phyloP scores from a whole-genome alignment of 1,140 invertebrate species.

The Periplaneta americana region DNA sequence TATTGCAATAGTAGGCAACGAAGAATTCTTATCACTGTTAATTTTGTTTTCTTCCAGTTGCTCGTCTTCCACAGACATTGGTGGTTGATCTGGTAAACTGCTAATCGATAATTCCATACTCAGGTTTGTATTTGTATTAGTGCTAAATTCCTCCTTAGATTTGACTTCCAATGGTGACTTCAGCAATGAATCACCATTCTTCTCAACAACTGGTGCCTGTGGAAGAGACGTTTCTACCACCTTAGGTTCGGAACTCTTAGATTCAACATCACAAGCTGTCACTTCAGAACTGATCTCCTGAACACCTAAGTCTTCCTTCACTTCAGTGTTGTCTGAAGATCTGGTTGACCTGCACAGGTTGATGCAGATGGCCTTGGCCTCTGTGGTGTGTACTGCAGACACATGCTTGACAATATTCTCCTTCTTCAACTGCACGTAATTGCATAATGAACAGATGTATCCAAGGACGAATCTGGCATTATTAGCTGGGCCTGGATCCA shows the following conservation, averaged over 20 bases:
- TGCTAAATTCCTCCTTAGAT: no score
- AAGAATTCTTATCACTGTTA: no score
- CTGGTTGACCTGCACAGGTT: slow-evolving; percentile 7
- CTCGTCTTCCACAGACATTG: no score
- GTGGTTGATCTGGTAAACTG: no score
- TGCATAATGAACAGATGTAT: slow-evolving; percentile 13
- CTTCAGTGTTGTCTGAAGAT: neutral
- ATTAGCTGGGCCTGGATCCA: neutral
- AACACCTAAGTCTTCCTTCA: no score
- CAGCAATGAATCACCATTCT: no score
- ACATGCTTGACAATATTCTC: slow-evolving; percentile 14
- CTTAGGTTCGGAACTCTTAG: neutral
- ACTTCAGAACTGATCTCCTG: no score
- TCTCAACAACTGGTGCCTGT: neutral
- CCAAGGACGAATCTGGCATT: slow-evolving; percentile 13
- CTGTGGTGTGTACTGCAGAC: neutral
- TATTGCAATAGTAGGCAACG: no score
- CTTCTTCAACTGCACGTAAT: slow-evolving; percentile 12
- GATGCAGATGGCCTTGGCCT: slow-evolving; percentile 3
- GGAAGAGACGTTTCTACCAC: neutral
- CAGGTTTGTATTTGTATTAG: no score
- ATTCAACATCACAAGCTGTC: neutral
- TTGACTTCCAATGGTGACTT: no score
- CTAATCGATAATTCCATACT: no score
- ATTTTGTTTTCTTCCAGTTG: no score